phyloP scores from a whole-genome alignment of 2,113 vertebrate species.

The Phasianus colchicus region DNA sequence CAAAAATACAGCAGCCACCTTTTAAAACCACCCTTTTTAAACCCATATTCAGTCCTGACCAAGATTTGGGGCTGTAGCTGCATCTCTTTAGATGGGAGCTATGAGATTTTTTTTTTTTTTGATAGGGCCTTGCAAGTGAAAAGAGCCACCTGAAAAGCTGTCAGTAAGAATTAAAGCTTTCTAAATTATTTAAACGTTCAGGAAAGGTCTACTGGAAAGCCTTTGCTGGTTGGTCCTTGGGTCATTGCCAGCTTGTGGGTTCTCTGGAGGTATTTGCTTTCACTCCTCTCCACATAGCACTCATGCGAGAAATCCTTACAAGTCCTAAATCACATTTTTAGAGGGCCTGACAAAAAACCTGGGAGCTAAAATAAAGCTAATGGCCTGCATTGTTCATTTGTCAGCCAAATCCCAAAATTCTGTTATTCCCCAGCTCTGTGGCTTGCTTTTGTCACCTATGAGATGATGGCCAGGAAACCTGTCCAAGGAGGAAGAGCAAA shows the following conservation, averaged over 20 bases:
- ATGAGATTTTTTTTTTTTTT: neutral
- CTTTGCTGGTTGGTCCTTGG: constrained; percentile 23
- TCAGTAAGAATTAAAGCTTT: constrained; percentile 59
- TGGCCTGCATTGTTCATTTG: neutral
- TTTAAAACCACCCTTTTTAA: neutral
- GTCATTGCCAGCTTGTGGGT: constrained; percentile 29
- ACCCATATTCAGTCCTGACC: neutral
- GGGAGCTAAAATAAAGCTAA: too few relatives aligned
- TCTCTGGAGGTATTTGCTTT: constrained; percentile 53
- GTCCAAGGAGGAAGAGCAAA: neutral
- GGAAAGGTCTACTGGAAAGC: constrained; percentile 19
- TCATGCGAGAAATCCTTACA: neutral
- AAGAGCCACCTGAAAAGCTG: constrained; percentile 7
- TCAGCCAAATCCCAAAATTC: neutral
- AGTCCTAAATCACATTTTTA: neutral
- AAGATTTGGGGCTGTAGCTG: neutral
- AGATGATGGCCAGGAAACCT: neutral
- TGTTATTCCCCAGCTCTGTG: rapidly evolving
- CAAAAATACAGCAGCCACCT: neutral
- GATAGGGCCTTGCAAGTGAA: neutral
- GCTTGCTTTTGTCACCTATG: neutral
- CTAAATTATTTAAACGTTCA: constrained; percentile 59
- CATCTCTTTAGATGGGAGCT: neutral
- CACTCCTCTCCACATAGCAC: neutral
- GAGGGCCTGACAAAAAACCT: neutral